Base-by-base conservation (phyloP, 2,888 invertebrate genomes). In the Apodemia hepburni region DNA sequence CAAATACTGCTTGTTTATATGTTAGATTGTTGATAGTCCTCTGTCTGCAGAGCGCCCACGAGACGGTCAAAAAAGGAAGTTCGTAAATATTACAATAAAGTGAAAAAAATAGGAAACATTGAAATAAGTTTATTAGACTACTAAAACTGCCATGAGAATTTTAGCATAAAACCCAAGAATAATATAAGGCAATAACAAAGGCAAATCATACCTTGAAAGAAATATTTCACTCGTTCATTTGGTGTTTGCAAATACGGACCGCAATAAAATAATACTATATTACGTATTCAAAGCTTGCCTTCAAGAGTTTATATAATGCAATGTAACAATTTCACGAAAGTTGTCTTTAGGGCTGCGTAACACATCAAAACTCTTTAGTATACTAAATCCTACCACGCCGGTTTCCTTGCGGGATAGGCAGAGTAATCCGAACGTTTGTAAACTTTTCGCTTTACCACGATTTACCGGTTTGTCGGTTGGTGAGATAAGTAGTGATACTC, bases 191-290 rank as follows among this genome's bases (percentile, higher is more conserved):
- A 47, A 47, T 47, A 57, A 57, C 29, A 27, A 57, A 27, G 29
- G 15, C 27, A 29, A 57, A 57, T 27, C n/a, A 57, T 57, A 27
- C 54, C 54, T 57, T 29, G 29, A n/a, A 57, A 29, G 57, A 27
- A 57, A 57, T 27, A 57, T 57, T 57, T 57, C 29, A 57, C 57
- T 57, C 29, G 7, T 29, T 8, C 57, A 57, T 57, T 57, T 57
- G 57, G 57, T 57, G 57, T 27, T 27, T 29, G 57, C 27, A n/a
- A 47, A 29, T 27, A 57, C 8, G 54, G 54, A 29, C 54, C 54
- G 29, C n/a, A 57, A 57, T 57, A 57, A 57, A 57, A 57, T 57
- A 57, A 47, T 47, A 47, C 7, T n/a, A 15, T 57, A 57, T 27
- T 57, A 57, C 29, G 54, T 57, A 57, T 57, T 57, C 54, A 57